Conservation (phyloP, 1,140 invertebrate genomes). For the Scaptodrosophila lebanonensis region DNA sequence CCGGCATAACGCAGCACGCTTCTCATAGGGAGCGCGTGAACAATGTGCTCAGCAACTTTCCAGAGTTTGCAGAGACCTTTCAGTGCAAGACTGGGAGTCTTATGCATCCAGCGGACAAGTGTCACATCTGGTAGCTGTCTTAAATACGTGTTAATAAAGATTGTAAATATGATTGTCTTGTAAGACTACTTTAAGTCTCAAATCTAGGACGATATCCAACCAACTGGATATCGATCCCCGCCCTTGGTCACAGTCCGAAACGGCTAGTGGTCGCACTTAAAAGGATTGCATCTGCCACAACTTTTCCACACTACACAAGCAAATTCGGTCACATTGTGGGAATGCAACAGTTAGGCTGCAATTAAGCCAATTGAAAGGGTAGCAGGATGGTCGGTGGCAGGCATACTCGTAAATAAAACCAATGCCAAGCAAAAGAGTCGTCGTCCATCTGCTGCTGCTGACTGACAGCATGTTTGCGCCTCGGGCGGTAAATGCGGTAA, state of each 20-base stretch:
- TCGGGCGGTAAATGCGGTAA: too few species aligned
- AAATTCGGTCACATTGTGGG: too few species aligned
- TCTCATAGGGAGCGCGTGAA: conserved; percentile 56
- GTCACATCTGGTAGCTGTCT: conserved; percentile 51
- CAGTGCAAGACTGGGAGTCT: conserved; percentile 38
- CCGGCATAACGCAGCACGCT: conserved; percentile 27
- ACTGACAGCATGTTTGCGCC: too few species aligned
- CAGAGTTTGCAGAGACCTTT: conserved; percentile 55
- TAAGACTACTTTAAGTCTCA: too few species aligned
- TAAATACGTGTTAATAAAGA: background rate
- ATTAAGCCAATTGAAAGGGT: too few species aligned
- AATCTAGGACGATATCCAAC: background rate
- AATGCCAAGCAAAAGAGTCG: too few species aligned
- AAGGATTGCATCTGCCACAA: conserved; percentile 41
- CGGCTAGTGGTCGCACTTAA: conserved; percentile 33
- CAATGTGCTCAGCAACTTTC: conserved; percentile 63
- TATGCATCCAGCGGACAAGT: conserved; percentile 61
- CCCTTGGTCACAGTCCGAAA: conserved; percentile 17
- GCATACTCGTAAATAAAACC: too few species aligned
- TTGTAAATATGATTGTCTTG: too few species aligned
- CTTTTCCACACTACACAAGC: too few species aligned
- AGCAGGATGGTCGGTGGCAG: too few species aligned
- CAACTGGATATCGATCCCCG: background rate
- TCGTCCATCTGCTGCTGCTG: too few species aligned
- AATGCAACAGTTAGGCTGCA: too few species aligned